Base-by-base conservation (phyloP, 2,888 invertebrate genomes). In the Ceramica pisi region DNA sequence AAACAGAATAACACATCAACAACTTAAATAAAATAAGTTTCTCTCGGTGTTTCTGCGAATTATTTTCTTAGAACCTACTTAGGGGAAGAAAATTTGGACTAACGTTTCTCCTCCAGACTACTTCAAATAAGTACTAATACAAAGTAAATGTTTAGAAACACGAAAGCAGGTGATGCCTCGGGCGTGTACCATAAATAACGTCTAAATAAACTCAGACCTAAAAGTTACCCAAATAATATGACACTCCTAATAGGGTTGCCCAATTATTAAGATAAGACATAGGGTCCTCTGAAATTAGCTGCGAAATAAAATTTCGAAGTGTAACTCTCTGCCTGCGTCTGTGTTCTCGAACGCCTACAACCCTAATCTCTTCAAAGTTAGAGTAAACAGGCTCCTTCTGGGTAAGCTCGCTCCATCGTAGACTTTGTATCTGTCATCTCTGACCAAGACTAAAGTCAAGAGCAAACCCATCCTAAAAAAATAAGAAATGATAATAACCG, bases 61-160 rank as follows among this genome's bases (percentile, higher is more conserved):
- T 60, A 63, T 50, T 55, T 75, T 57, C 57, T 63, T 14, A 57
- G 21, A 46, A 16, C 2, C 14, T 21, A 65, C 41, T 51, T 23
- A 9, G 26, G 19, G n/a, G 38, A 61, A 50, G 38, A 53, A 67
- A 67, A 67, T 64, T 67, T 73, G 19, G 19, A 26, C 31, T 38
- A 64, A 67, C 66, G 57, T 65, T 38, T 62, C 26, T 41, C 31
- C 60, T 53, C 26, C 51, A 63, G 64, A 48, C 44, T 56, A 61
- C 51, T 65, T 51, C 50, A 56, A 67, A 57, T 67, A 50, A 73
- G 26, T 78, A 48, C 16, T 67, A 64, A 64, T 59, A 55, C 7
- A 64, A 72, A 67, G 56, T 78, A 56, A 72, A 77, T 61, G 41
- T 70, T 70, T 53, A 26, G 62, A 41, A 53, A 53, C 56, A 62